Conservation (phyloP, 2,888 invertebrate species). For the Aphodius granarius region DNA sequence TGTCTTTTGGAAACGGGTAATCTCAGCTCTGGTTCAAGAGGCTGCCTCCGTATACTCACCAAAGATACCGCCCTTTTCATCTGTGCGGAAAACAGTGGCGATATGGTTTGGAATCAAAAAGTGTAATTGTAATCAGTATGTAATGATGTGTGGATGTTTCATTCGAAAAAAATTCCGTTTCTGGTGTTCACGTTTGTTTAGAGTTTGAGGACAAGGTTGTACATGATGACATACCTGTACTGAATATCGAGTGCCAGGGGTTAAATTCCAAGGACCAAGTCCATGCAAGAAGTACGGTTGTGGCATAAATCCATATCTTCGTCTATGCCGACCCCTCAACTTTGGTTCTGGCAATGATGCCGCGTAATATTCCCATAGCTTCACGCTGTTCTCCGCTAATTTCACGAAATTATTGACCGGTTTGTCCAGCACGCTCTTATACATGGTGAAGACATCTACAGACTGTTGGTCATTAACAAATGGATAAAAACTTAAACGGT, state of each 20-base stretch:
- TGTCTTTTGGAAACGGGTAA: slow-evolving; percentile 55
- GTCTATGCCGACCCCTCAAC: slow-evolving; percentile 43
- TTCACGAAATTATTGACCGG: slow-evolving; percentile 26
- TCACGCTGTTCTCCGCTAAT: slow-evolving; percentile 44
- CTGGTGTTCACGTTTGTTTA: neutral
- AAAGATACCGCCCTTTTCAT: slow-evolving; percentile 54
- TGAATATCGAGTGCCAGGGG: slow-evolving; percentile 53
- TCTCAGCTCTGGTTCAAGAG: slow-evolving; percentile 50
- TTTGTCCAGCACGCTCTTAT: slow-evolving; percentile 19
- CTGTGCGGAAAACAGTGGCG: slow-evolving; percentile 28
- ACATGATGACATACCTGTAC: slow-evolving; percentile 45
- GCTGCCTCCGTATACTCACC: slow-evolving; percentile 50
- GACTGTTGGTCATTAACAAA: slow-evolving; percentile 26
- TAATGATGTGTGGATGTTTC: neutral
- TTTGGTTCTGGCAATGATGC: slow-evolving; percentile 28
- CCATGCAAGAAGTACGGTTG: slow-evolving; percentile 56
- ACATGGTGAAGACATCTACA: slow-evolving; percentile 30
- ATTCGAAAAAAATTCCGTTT: neutral
- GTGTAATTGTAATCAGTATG: neutral
- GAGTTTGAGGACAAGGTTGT: too few relatives aligned
- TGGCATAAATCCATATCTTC: slow-evolving; percentile 55
- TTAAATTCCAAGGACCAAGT: slow-evolving; percentile 56
- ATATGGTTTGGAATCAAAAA: neutral
- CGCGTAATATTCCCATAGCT: slow-evolving; percentile 45
- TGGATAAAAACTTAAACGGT: neutral